Conservation (phyloP, 2,113 vertebrate species). For the Chaetodon auriga region DNA sequence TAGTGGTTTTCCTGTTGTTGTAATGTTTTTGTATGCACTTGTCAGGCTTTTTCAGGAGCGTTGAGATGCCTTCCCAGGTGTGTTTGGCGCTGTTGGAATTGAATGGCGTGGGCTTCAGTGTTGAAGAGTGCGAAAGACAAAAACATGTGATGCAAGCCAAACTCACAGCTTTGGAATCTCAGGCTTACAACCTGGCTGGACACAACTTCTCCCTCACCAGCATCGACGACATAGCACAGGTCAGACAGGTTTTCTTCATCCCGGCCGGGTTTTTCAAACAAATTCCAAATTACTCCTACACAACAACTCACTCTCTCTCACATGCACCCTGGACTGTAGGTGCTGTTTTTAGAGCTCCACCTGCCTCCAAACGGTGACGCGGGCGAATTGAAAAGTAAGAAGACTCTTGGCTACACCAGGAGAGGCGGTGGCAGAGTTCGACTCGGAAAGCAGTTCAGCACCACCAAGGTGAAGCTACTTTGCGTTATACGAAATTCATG, state of each 20-base stretch:
- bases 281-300: not conserved
- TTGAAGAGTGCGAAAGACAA: conserved; percentile 90
- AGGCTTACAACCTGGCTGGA: conserved; percentile 91
- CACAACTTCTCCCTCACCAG: conserved; percentile 95
- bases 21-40: not conserved
- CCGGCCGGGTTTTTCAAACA: not conserved
- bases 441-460: conserved; percentile 92
- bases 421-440: conserved; percentile 81
- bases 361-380: conserved; percentile 92
- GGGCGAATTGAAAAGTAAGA: conserved; percentile 86
- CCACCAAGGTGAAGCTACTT: conserved; percentile 89
- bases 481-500: not conserved
- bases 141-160: conserved; percentile 96
- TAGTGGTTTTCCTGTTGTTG: not conserved
- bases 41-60: conserved; percentile 88
- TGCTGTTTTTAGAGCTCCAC: conserved; percentile 94
- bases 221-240: conserved; percentile 94
- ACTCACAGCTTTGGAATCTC: conserved; percentile 88
- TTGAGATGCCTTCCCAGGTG: conserved; percentile 95
- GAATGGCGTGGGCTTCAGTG: conserved; percentile 96
- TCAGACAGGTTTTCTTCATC: conserved; percentile 49
- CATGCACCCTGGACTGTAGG: conserved; percentile 73
- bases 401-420: conserved; percentile 92
- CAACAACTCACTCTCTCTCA: not conserved
- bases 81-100: conserved; percentile 94